Conservation (phyloP, 2,888 invertebrate species). For the Incurvaria masculella region DNA sequence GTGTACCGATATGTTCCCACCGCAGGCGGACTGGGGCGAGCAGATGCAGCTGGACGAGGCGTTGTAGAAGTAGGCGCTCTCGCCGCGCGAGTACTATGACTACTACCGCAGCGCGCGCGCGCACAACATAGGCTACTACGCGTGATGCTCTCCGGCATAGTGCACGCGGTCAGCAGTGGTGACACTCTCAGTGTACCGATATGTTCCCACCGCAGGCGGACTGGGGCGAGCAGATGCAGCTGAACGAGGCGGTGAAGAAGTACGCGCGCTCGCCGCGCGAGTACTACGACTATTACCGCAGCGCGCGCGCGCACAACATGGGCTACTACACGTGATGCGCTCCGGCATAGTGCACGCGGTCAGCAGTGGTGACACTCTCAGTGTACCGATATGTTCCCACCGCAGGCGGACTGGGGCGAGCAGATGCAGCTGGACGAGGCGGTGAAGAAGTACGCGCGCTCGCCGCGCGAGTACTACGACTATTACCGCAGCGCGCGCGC, state of each 20-base stretch:
- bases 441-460: slow-evolving; percentile 36
- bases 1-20: no score
- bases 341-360: no score
- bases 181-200: no score
- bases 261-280: slow-evolving; percentile 34
- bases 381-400: no score
- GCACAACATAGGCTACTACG: slow-evolving; percentile 42
- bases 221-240: slow-evolving; percentile 44
- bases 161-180: no score
- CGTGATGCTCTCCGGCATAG: no score
- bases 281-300: slow-evolving; percentile 46
- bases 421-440: slow-evolving; percentile 45
- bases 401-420: slow-evolving; percentile 50
- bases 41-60: slow-evolving; percentile 39
- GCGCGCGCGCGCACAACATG: slow-evolving; percentile 42
- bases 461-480: slow-evolving; percentile 39
- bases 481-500: slow-evolving; percentile 46
- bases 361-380: no score
- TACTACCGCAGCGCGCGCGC: slow-evolving; percentile 46
- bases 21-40: slow-evolving; percentile 50
- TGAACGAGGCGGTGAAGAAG: slow-evolving; percentile 43
- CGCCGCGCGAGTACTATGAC: slow-evolving; percentile 39
- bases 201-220: no score
- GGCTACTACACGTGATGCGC: slow-evolving; percentile 43
- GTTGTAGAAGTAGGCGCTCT: slow-evolving; percentile 36